Evolutionary conservation across 2,113 vertebrate genomes (phyloP).

Genomic region (Crotalus viridis): DNA sequence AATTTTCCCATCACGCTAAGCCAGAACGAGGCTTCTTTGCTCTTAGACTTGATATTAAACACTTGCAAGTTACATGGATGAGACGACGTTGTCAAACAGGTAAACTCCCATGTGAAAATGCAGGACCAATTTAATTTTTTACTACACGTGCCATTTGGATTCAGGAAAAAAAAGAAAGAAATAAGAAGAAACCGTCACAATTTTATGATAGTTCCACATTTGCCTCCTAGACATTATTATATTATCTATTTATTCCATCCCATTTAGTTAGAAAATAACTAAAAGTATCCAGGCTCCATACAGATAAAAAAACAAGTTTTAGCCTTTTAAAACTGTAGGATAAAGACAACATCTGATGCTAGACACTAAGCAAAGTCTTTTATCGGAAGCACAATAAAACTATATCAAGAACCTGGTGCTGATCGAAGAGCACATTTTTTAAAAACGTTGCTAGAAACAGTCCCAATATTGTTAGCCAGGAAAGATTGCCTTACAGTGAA

Average conservation of each 20-base stretch:
- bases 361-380: background rate
- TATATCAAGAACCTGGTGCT: background rate
- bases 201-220: background rate
- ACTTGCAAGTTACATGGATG: background rate
- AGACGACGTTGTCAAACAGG: background rate
- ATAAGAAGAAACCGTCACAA: background rate
- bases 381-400: fast-evolving
- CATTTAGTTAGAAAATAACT: background rate
- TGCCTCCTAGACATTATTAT: background rate
- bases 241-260: background rate
- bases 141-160: background rate
- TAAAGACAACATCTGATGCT: background rate
- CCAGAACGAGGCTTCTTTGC: background rate
- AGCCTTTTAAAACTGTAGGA: background rate
- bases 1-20: background rate
- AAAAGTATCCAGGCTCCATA: background rate
- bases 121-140: background rate
- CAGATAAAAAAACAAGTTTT: background rate
- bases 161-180: background rate
- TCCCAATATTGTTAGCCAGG: constrained; percentile 9
- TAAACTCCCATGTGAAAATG: background rate
- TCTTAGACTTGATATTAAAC: background rate
- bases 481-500: constrained; percentile 28
- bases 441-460: background rate
- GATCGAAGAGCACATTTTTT: background rate